phyloP scores from a whole-genome alignment of 2,888 invertebrate species.

The Phortica magna region DNA sequence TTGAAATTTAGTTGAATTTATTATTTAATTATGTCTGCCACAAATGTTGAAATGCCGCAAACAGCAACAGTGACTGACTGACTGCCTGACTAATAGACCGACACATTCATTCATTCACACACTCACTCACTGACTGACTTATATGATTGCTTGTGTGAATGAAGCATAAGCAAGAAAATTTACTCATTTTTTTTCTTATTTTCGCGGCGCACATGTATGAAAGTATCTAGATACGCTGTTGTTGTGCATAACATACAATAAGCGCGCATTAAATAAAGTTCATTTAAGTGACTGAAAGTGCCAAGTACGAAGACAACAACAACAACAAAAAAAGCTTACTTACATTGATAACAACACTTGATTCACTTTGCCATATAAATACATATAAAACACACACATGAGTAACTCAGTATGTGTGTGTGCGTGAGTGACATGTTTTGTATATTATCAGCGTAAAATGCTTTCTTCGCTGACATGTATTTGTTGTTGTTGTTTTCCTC shows the following conservation, averaged over 20 bases:
- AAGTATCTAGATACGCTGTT: constrained; percentile 16
- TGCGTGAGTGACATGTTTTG: constrained; percentile 16
- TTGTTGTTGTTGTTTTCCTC: not conserved
- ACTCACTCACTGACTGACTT: constrained; percentile 7
- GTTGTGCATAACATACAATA: not conserved
- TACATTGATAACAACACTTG: constrained; percentile 23
- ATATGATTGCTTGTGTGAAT: not conserved
- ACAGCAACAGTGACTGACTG: not conserved
- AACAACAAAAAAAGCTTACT: constrained; percentile 9
- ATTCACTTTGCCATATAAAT: constrained; percentile 5
- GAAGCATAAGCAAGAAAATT: not conserved
- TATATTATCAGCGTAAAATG: constrained; percentile 51
- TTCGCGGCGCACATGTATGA: not conserved
- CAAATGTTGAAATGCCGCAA: constrained; percentile 28
- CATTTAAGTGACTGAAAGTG: constrained; percentile 38
- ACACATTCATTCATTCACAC: constrained; percentile 15
- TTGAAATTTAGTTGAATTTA: constrained; percentile 55
- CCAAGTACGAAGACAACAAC: constrained; percentile 27
- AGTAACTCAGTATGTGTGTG: constrained; percentile 8
- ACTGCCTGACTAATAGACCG: not conserved
- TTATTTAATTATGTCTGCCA: constrained; percentile 61
- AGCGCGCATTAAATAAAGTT: constrained; percentile 39
- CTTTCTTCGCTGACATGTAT: constrained; percentile 37
- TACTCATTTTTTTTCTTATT: not conserved
- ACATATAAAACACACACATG: constrained; percentile 4